These are phyloP conservation scores for Geodia barretti DNA, from an alignment of 37 sponge, comb jelly and placozoan genomes.

Conservation along the genomic window DNA sequence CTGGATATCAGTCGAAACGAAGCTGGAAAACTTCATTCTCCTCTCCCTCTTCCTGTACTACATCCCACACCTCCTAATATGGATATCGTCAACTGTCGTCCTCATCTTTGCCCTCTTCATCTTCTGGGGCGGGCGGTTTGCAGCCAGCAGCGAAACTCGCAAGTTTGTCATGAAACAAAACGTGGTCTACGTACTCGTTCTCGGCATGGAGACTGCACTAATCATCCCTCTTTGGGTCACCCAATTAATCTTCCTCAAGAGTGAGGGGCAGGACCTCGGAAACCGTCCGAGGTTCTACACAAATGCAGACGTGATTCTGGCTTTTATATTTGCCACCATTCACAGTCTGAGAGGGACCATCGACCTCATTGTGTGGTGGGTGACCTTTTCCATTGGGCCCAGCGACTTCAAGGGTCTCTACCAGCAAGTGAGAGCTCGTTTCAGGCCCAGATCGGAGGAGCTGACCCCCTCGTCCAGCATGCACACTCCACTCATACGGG, in stretches of 20 bases:
- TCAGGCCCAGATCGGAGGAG: not conserved
- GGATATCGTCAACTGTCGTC: constrained; percentile 45
- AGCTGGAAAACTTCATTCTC: not conserved
- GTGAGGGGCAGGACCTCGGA: not conserved
- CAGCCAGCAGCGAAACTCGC: constrained; percentile 71
- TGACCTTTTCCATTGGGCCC: constrained; percentile 58
- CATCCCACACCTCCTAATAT: constrained; percentile 39
- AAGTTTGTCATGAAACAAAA: constrained; percentile 70
- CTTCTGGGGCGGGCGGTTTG: constrained; percentile 30
- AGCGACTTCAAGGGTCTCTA: constrained; percentile 42
- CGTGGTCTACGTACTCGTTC: constrained; percentile 47
- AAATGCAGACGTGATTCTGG: constrained; percentile 23
- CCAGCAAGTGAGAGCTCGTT: not conserved
- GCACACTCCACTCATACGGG: constrained; percentile 34
- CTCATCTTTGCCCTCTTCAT: constrained; percentile 32
- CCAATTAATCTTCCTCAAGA: constrained; percentile 9
- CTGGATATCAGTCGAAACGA: constrained; percentile 61
- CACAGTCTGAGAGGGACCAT: constrained; percentile 74
- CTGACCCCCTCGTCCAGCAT: not conserved
- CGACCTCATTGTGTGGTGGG: constrained; percentile 76
- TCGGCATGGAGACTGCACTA: constrained; percentile 60
- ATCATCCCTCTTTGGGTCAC: constrained; percentile 58
- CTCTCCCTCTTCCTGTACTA: constrained; percentile 63
- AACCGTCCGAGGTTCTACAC: constrained; percentile 1
- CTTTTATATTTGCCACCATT: constrained; percentile 60